Percentiles rank a stretch among this genome's conserved stretches.
Conservation (phyloP, 2,888 invertebrate genomes). For the Eulithis testata region DNA sequence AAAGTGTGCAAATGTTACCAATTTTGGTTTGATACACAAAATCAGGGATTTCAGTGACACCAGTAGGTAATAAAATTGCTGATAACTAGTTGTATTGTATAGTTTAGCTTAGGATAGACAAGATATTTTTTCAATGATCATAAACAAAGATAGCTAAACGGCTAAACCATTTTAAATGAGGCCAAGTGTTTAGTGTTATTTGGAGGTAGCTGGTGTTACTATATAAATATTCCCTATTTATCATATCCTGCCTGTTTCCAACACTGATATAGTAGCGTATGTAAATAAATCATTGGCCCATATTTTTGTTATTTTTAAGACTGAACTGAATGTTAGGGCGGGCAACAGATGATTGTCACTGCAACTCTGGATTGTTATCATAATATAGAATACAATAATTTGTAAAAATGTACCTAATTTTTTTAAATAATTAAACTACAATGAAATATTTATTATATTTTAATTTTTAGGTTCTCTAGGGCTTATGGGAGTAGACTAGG, state of each 20-base stretch:
- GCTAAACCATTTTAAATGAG: neutral
- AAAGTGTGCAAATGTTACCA: neutral
- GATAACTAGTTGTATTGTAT: too few species aligned
- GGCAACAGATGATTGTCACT: slow-evolving; percentile 53
- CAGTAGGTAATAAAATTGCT: too few species aligned
- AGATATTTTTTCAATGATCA: too few species aligned
- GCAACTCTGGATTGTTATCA: slow-evolving; percentile 77
- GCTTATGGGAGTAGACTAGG: neutral
- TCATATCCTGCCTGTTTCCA: too few species aligned
- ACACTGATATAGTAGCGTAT: too few species aligned
- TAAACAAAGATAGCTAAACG: too few species aligned
- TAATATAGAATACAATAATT: slow-evolving; percentile 60
- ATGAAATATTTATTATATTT: slow-evolving; percentile 60
- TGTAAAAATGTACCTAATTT: slow-evolving; percentile 79
- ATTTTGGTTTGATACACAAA: neutral
- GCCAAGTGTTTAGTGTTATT: neutral
- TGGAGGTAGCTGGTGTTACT: too few species aligned
- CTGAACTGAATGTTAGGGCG: slow-evolving; percentile 58
- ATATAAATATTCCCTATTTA: too few species aligned
- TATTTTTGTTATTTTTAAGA: slow-evolving; percentile 56
- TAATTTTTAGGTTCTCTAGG: slow-evolving; percentile 26
- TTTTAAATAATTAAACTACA: slow-evolving; percentile 71
- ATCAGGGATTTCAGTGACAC: neutral
- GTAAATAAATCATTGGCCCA: slow-evolving; percentile 14
- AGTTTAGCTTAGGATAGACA: too few species aligned